Conservation (phyloP, 2,113 vertebrate species). For the Amblyornis subalaris region DNA sequence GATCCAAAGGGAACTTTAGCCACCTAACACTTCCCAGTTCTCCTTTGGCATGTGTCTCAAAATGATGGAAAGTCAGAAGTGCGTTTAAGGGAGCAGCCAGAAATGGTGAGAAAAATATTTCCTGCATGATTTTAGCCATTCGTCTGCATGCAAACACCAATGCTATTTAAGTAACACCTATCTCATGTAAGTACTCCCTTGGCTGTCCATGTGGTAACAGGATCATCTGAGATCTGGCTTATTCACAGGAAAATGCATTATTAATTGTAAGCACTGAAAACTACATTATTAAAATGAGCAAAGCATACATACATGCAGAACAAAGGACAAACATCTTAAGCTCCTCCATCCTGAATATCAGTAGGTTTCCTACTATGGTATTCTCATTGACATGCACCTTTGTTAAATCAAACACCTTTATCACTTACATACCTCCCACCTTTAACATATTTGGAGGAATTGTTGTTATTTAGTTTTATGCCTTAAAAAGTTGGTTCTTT, state of each 20-base stretch:
- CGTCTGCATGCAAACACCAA: not conserved
- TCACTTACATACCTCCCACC: not conserved
- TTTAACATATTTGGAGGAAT: not conserved
- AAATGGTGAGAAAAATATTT: not conserved
- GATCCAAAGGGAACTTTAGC: not conserved
- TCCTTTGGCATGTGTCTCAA: not conserved
- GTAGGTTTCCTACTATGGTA: not conserved
- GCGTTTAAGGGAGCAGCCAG: not conserved
- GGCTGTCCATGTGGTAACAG: not conserved
- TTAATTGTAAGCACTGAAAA: not conserved
- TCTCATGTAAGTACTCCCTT: not conserved
- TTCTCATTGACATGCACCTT: not conserved
- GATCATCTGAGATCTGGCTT: not conserved
- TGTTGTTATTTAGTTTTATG: not conserved
- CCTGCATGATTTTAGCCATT: not conserved
- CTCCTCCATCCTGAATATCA: not conserved
- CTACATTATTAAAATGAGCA: not conserved
- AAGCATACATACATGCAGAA: not conserved
- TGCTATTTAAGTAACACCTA: not conserved
- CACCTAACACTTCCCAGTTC: not conserved
- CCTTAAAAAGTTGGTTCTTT: not conserved
- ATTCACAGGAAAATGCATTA: not conserved
- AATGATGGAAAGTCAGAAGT: not conserved
- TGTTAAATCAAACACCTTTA: not conserved
- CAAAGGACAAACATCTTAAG: not conserved